These are phyloP conservation scores for Kradibia gibbosae DNA, from an alignment of 1,140 invertebrate species.

Conservation along the genomic window DNA sequence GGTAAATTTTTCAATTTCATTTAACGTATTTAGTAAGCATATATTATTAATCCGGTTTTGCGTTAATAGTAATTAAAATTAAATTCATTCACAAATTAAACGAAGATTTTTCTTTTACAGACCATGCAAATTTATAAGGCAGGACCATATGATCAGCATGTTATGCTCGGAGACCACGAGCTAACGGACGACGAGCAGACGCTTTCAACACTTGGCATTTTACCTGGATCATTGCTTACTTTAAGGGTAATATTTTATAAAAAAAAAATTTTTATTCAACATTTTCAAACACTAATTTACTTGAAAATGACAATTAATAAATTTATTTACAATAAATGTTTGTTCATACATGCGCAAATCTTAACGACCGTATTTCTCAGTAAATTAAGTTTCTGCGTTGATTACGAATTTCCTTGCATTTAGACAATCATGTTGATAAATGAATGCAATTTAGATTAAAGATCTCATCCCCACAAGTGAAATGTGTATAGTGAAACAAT, in stretches of 20 bases:
- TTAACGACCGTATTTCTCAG: not conserved
- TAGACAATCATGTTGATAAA: conserved; percentile 59
- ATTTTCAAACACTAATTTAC: not conserved
- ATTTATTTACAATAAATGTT: not conserved
- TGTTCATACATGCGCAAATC: not conserved
- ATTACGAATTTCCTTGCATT: not conserved
- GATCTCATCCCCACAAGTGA: conserved; percentile 62
- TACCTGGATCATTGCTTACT: conserved; percentile 65
- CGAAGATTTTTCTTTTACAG: conserved; percentile 55
- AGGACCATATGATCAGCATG: conserved; percentile 67
- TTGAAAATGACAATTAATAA: not conserved
- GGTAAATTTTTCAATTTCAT: too few species aligned
- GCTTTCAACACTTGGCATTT: conserved; percentile 66
- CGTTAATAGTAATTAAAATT: not conserved
- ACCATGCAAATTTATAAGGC: conserved; percentile 67
- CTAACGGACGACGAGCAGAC: conserved; percentile 65
- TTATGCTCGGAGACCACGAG: conserved; percentile 66
- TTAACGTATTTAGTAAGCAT: too few species aligned
- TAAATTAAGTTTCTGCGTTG: not conserved
- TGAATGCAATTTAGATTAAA: conserved; percentile 71
- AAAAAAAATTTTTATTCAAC: not conserved
- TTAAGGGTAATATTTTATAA: conserved; percentile 61
- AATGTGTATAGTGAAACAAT: conserved; percentile 65
- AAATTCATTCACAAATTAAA: conserved; percentile 7
- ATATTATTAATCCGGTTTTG: too few species aligned